Conservation (phyloP, 2,888 invertebrate genomes). For the Plebejus anna region DNA sequence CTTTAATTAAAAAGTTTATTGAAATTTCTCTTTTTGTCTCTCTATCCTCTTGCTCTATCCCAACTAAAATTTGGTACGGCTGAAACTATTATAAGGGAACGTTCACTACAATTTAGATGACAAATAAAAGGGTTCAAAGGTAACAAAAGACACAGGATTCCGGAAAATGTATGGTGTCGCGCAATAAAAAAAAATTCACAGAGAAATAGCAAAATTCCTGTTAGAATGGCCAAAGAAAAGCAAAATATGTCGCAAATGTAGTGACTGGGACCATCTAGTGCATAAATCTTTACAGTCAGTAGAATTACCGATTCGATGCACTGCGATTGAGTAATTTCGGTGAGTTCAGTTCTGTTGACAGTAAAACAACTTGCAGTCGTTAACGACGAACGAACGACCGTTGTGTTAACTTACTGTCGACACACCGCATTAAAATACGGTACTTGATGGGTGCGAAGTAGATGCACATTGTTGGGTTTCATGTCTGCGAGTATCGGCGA, state of each 20-base stretch:
- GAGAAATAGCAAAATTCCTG: background rate
- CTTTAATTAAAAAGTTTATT: too few relatives aligned
- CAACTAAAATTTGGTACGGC: too few relatives aligned
- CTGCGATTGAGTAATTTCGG: constrained; percentile 32
- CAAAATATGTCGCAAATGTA: background rate
- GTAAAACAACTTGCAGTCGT: constrained; percentile 69
- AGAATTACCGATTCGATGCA: constrained; percentile 32
- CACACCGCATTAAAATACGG: constrained; percentile 61
- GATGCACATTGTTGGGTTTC: constrained; percentile 33
- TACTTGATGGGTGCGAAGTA: constrained; percentile 61
- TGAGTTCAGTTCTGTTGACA: constrained; percentile 51
- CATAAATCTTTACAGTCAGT: background rate
- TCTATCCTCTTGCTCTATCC: too few relatives aligned
- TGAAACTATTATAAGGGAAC: background rate
- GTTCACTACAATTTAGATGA: background rate
- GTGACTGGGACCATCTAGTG: background rate
- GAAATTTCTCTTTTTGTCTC: too few relatives aligned
- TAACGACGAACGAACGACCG: constrained; percentile 64
- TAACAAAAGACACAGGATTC: too few relatives aligned
- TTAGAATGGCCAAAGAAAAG: background rate
- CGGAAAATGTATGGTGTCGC: too few relatives aligned
- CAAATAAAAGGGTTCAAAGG: too few relatives aligned
- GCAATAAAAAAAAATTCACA: background rate
- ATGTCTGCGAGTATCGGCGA: background rate
- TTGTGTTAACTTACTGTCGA: constrained; percentile 68